Percentiles rank a stretch among this genome's conserved stretches.
Conservation (phyloP, 2,113 vertebrate genomes). For the Spea bombifrons region DNA sequence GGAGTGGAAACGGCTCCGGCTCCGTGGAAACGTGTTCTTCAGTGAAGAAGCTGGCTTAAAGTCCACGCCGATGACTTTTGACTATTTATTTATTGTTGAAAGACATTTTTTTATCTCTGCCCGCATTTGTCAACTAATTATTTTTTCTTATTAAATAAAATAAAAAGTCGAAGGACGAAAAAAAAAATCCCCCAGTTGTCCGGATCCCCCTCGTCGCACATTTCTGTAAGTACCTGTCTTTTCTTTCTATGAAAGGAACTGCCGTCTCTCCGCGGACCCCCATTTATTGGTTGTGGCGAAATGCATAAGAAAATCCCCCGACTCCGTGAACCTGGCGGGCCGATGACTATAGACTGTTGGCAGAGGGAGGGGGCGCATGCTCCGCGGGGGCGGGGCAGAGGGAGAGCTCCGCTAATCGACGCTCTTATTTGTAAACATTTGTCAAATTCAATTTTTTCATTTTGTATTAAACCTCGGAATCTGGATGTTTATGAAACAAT, state of each 20-base stretch:
- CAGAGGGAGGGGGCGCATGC: not conserved
- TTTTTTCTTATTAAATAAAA: slow-evolving; percentile 73
- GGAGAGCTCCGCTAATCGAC: slow-evolving; percentile 78
- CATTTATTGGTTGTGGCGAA: slow-evolving; percentile 55
- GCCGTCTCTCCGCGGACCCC: slow-evolving; percentile 75
- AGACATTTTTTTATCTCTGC: slow-evolving; percentile 83
- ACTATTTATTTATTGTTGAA: slow-evolving; percentile 86
- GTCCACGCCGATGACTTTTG: slow-evolving; percentile 76
- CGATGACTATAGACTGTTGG: slow-evolving; percentile 69
- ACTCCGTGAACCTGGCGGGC: slow-evolving; percentile 59
- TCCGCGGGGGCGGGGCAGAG: slow-evolving; percentile 29
- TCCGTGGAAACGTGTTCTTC: slow-evolving; percentile 80
- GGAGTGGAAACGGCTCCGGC: slow-evolving; percentile 72
- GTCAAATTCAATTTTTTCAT: slow-evolving; percentile 80
- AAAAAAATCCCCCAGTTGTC: not conserved
- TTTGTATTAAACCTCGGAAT: slow-evolving; percentile 85
- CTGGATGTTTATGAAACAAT: slow-evolving; percentile 84
- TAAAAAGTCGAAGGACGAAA: slow-evolving; percentile 3
- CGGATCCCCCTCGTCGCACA: not conserved
- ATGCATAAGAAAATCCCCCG: too few species aligned
- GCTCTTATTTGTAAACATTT: slow-evolving; percentile 96
- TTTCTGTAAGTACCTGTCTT: slow-evolving; percentile 75
- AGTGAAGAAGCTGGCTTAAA: slow-evolving; percentile 85
- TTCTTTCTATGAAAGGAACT: slow-evolving; percentile 86
- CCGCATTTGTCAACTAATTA: slow-evolving; percentile 84